phyloP scores from a whole-genome alignment of 2,113 vertebrate genomes.

The Atrichornis clamosus region DNA sequence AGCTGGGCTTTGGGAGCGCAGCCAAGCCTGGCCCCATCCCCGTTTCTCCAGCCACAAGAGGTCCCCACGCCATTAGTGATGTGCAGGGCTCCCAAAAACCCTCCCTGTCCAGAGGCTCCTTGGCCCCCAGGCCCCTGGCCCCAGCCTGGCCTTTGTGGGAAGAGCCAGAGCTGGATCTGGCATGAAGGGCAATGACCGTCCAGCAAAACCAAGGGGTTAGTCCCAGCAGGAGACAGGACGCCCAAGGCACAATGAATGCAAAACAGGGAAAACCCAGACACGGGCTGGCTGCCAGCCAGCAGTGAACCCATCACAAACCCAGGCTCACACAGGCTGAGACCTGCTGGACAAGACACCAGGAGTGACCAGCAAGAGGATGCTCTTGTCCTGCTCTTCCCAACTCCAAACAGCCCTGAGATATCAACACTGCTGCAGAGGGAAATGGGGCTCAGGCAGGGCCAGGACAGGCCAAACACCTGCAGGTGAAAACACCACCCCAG shows the following conservation, averaged over 20 bases:
- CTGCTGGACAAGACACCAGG: not conserved
- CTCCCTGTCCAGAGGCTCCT: not conserved
- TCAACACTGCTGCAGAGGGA: not conserved
- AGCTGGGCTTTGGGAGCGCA: not conserved
- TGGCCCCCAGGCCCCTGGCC: not conserved
- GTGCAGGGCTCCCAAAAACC: not conserved
- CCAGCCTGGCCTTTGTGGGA: not conserved
- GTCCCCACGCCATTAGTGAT: slow-evolving; percentile 5
- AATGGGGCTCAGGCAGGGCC: not conserved
- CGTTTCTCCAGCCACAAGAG: slow-evolving; percentile 52
- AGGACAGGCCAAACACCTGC: not conserved
- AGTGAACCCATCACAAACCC: not conserved
- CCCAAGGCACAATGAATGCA: fast-evolving
- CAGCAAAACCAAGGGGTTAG: not conserved
- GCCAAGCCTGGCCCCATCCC: not conserved
- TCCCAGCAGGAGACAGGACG: not conserved
- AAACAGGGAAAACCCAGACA: not conserved
- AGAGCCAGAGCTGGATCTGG: not conserved
- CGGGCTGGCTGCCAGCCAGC: not conserved
- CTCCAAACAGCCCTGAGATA: not conserved
- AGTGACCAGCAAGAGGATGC: not conserved
- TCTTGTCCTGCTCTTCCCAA: not conserved
- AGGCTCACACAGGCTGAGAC: not conserved
- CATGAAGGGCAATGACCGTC: fast-evolving
- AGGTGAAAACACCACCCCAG: not conserved